These are phyloP conservation scores for Pseudomugil tenellus DNA, from an alignment of 2,797 vertebrate genomes.

Conservation along the genomic window DNA sequence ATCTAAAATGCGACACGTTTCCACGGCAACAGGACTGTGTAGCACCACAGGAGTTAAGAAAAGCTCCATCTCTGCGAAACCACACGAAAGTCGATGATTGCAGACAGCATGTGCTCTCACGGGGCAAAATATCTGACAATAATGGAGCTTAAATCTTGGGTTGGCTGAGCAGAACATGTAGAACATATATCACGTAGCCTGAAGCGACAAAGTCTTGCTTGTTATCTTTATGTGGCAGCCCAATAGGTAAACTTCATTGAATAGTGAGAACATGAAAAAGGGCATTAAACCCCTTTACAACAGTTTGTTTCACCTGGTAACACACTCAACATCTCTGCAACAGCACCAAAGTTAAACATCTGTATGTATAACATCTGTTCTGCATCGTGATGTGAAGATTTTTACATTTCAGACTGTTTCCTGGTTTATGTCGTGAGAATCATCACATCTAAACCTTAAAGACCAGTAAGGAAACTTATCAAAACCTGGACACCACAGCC, in stretches of 20 bases:
- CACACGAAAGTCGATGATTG: slow-evolving; percentile 39
- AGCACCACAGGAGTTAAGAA: slow-evolving; percentile 63
- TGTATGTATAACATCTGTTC: slow-evolving; percentile 22
- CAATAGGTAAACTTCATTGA: slow-evolving; percentile 13
- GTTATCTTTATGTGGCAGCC: slow-evolving; percentile 24
- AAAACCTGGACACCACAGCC: slow-evolving; percentile 9
- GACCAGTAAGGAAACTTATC: neutral
- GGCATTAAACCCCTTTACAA: slow-evolving; percentile 13
- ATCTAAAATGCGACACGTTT: slow-evolving; percentile 71
- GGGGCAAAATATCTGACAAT: slow-evolving; percentile 13
- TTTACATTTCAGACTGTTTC: slow-evolving; percentile 1
- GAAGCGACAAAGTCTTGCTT: slow-evolving; percentile 14
- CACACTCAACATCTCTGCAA: slow-evolving; percentile 24
- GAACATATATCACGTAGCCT: neutral
- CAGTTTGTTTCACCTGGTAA: slow-evolving; percentile 29
- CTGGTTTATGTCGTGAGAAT: neutral
- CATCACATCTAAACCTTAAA: neutral
- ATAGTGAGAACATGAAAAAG: slow-evolving; percentile 1
- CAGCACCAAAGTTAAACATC: slow-evolving; percentile 32
- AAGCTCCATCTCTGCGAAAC: slow-evolving; percentile 47
- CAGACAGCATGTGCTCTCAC: slow-evolving; percentile 26
- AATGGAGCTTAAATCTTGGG: slow-evolving; percentile 8
- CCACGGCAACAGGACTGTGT: slow-evolving; percentile 69
- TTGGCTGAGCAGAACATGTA: slow-evolving; percentile 14
- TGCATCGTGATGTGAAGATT: neutral